Conservation (phyloP, 2,888 invertebrate species). For the Resseliella maxima region DNA sequence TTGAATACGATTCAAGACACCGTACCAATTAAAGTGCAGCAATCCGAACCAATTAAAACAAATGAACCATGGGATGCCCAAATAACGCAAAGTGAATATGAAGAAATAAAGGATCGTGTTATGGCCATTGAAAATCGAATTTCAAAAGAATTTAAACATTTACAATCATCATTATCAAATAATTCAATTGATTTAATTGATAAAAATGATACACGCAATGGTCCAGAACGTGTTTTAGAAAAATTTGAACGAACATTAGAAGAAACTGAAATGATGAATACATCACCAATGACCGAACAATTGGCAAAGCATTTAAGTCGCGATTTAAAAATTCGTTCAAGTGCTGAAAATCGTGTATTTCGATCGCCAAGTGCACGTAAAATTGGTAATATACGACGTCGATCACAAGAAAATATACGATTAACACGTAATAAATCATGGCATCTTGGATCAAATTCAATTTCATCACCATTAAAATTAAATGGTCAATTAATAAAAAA, state of each 20-base stretch:
- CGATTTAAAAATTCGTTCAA: constrained; percentile 79
- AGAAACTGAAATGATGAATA: constrained; percentile 69
- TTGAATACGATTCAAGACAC: constrained; percentile 20
- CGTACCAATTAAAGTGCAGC: not conserved
- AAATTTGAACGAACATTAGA: constrained; percentile 80
- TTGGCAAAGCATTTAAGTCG: constrained; percentile 77
- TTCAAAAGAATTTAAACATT: constrained; percentile 73
- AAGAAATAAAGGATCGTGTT: constrained; percentile 80
- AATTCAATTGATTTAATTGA: constrained; percentile 54
- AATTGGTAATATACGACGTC: constrained; percentile 79
- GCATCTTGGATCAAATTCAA: constrained; percentile 68
- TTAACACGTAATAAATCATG: constrained; percentile 75
- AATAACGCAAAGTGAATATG: constrained; percentile 80
- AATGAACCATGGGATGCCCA: constrained; percentile 69
- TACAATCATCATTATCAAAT: constrained; percentile 55
- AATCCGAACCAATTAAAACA: constrained; percentile 66
- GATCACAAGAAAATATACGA: constrained; percentile 74
- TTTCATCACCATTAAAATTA: not conserved
- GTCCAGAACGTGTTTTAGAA: constrained; percentile 75
- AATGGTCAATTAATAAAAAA: not conserved
- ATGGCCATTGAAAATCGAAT: constrained; percentile 78
- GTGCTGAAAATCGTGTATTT: constrained; percentile 76
- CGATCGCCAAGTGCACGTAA: constrained; percentile 85
- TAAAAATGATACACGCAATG: constrained; percentile 61
- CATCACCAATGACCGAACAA: constrained; percentile 72